Base-by-base conservation (phyloP, 2,797 vertebrate species). In the Chelonia mydas region DNA sequence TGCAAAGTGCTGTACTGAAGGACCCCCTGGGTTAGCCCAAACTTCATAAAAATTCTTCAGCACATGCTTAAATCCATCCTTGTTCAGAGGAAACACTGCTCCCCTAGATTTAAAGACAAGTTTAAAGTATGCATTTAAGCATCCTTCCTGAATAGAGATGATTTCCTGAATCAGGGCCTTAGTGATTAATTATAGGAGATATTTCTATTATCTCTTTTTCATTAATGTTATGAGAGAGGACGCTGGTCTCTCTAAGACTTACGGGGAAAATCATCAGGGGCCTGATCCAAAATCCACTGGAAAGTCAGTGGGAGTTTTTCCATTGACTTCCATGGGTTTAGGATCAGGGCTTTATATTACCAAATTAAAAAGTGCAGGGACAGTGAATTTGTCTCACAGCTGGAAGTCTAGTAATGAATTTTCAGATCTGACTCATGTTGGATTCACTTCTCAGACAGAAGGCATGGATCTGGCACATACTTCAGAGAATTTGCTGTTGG, bases 141-240 rank as follows among this genome's bases (percentile, higher is more conserved):
- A 16, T 23, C 61, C n/a, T 54, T 47, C 8, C 50, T 11, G 55
- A 51, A 93, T 81, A 92, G 41, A 3, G 17, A 16, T 3, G 2
- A 33, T n/a, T 88, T 33, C 51, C 84, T 16, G 27, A 83, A 33
- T 28, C 89, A 49, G 84, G 84, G 15, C 23, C 94, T 57, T 90
- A 84, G 5, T n/a, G 78, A 68, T 82, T 55, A 83, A 45, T 82
- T 53, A 23, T 23, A 84, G 81, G 55, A 25, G 78, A 88, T 8
- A 80, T n/a, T 94, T 28, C 25, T 13, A 45, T 84, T 96, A 89
- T 90, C 74, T 49, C 12, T 92, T 81, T 96, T 96, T 92, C 81
- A 89, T 92, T 94, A 90, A 76, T 50, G 12, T 74, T 95, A 54
- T 27, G 49, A 92, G 19, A 31, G 11, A 92, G 7, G 61, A 81